Percentiles rank a stretch among this genome's conserved stretches.
phyloP scores from a whole-genome alignment of 92 coral and sea anemone genomes.

The Porites evermanni region DNA sequence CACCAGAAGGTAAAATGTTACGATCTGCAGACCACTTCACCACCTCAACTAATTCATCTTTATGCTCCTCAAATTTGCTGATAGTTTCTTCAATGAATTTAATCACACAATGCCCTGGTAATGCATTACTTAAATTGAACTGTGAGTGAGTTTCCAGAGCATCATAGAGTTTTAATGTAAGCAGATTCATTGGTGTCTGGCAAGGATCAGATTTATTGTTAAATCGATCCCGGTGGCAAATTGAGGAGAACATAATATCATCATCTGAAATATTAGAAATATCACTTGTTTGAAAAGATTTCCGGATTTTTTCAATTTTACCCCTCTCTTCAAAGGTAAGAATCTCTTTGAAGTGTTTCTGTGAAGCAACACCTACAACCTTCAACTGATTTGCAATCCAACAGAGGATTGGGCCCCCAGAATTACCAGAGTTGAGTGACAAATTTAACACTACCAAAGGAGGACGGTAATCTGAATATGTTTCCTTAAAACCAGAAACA shows the following conservation, averaged over 20 bases:
- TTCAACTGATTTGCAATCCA: background rate
- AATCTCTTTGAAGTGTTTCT: constrained; percentile 24
- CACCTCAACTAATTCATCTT: background rate
- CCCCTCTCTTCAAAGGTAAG: background rate
- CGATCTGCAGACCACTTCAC: background rate
- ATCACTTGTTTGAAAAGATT: background rate
- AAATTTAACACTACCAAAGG: background rate
- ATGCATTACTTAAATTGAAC: constrained; percentile 15
- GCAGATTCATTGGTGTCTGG: background rate
- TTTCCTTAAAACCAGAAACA: constrained; percentile 11
- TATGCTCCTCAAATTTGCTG: background rate
- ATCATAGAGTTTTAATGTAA: constrained; percentile 22
- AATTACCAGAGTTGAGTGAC: constrained; percentile 6
- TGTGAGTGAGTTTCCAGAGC: constrained; percentile 29
- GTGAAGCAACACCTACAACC: constrained; percentile 17
- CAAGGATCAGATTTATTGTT: too few species aligned
- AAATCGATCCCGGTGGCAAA: background rate
- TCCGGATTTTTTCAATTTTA: background rate
- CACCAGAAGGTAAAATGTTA: constrained; percentile 5
- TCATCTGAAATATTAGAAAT: background rate
- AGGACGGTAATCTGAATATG: background rate
- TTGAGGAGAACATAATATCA: background rate
- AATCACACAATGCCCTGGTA: background rate
- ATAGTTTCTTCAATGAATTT: background rate
- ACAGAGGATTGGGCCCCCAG: constrained; percentile 15